phyloP scores from a whole-genome alignment of 2,113 vertebrate species.

The Cheirogaleus medius region DNA sequence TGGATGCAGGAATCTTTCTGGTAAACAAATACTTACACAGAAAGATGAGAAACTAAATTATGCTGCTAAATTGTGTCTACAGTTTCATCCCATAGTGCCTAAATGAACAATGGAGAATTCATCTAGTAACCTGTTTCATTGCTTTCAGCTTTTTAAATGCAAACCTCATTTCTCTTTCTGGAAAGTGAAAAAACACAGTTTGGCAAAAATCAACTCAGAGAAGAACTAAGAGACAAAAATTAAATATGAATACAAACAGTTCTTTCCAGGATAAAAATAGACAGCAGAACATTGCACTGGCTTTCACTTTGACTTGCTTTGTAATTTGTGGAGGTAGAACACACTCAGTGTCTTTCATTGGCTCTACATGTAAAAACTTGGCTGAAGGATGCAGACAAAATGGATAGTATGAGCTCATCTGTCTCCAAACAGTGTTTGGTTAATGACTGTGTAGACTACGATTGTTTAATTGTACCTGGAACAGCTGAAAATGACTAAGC shows the following conservation, averaged over 20 bases:
- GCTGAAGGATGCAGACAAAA: background rate
- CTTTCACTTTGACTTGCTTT: background rate
- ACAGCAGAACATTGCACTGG: background rate
- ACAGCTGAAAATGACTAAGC: background rate
- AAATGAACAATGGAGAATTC: background rate
- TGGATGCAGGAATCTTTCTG: background rate
- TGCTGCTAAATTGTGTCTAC: background rate
- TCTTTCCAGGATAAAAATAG: conserved; percentile 41
- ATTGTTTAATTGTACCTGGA: background rate
- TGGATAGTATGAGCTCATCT: background rate
- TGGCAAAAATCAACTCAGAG: background rate
- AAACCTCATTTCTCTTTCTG: background rate
- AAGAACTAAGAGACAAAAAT: background rate
- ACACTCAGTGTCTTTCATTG: background rate
- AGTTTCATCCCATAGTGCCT: background rate
- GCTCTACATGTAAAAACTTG: background rate
- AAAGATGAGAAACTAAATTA: conserved; percentile 5
- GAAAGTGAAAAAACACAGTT: background rate
- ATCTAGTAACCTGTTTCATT: background rate
- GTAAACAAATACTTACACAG: conserved; percentile 15
- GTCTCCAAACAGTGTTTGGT: background rate
- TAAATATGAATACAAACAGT: conserved; percentile 7
- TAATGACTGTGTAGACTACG: background rate
- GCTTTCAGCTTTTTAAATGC: background rate
- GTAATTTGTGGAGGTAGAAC: background rate